A percentile compares a stretch with the other conserved stretches of the same genome.
Evolutionary conservation across 92 coral and sea anemone genomes (phyloP).

Genomic region (Virgularia gustaviana): DNA sequence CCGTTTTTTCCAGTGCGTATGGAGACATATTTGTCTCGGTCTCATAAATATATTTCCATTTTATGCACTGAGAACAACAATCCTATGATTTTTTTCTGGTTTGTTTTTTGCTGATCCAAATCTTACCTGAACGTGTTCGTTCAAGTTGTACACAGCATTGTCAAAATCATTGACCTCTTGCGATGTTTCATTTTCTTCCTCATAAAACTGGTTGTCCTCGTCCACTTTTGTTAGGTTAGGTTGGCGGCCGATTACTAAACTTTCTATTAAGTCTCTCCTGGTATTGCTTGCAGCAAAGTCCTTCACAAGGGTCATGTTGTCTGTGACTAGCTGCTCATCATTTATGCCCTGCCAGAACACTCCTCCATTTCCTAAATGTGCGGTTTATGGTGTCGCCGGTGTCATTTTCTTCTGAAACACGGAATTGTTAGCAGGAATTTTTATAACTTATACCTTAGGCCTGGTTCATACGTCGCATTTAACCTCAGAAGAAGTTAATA

Average conservation of each 20-base stretch:
- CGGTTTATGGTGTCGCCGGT: slow-evolving; percentile 36
- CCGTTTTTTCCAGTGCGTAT: too few species aligned
- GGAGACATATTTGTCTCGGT: too few species aligned
- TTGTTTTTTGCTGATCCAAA: too few species aligned
- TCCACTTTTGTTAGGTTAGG: not conserved
- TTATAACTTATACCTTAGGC: too few species aligned
- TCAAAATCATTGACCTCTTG: slow-evolving; percentile 6
- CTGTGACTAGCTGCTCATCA: slow-evolving; percentile 10
- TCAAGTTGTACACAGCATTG: slow-evolving; percentile 28
- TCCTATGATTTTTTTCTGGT: too few species aligned
- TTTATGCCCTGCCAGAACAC: slow-evolving; percentile 21
- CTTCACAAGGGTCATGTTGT: not conserved
- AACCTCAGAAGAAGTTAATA: too few species aligned
- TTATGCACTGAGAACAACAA: too few species aligned
- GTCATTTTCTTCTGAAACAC: too few species aligned
- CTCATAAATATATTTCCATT: too few species aligned
- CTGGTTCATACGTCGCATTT: too few species aligned
- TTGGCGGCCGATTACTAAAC: slow-evolving; percentile 20
- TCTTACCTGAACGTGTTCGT: slow-evolving; percentile 23
- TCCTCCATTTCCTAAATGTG: slow-evolving; percentile 6
- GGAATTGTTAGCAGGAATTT: too few species aligned
- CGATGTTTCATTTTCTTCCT: not conserved
- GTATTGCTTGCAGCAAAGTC: not conserved
- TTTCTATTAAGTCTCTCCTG: not conserved
- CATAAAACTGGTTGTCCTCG: not conserved